Evolutionary conservation across 2,888 invertebrate genomes (phyloP).

Genomic region (Agrotis ipsilon): DNA sequence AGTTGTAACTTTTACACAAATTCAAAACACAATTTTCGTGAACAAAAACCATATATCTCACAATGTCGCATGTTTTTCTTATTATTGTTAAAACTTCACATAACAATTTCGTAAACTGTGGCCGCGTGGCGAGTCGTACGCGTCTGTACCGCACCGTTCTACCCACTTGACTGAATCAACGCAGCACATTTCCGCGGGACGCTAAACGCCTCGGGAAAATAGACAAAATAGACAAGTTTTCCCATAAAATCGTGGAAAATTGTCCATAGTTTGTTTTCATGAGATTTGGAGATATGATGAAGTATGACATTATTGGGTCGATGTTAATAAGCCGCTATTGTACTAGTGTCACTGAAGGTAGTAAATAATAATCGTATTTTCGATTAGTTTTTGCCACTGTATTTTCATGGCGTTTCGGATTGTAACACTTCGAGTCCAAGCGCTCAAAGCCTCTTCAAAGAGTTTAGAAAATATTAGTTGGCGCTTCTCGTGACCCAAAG

Average conservation of each 20-base stretch:
- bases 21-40: constrained; percentile 13
- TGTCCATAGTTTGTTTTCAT: constrained; percentile 7
- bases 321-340: background rate
- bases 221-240: constrained; percentile 29
- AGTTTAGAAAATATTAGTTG: no score
- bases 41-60: constrained; percentile 23
- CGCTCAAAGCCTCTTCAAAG: no score
- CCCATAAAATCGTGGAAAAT: constrained; percentile 31
- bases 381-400: background rate
- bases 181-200: constrained; percentile 12
- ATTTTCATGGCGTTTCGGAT: no score
- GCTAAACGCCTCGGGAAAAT: constrained; percentile 34
- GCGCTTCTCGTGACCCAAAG: no score
- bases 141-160: constrained; percentile 29
- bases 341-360: background rate
- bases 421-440: no score
- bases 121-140: background rate
- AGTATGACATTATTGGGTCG: background rate
- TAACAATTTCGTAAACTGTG: constrained; percentile 17
- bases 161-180: constrained; percentile 36
- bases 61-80: constrained; percentile 27
- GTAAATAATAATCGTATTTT: background rate
- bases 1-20: constrained; percentile 6
- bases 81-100: constrained; percentile 36
- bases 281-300: background rate